Evolutionary conservation across 2,797 vertebrate species (phyloP).

Genomic region (Poeciliopsis turneri): DNA sequence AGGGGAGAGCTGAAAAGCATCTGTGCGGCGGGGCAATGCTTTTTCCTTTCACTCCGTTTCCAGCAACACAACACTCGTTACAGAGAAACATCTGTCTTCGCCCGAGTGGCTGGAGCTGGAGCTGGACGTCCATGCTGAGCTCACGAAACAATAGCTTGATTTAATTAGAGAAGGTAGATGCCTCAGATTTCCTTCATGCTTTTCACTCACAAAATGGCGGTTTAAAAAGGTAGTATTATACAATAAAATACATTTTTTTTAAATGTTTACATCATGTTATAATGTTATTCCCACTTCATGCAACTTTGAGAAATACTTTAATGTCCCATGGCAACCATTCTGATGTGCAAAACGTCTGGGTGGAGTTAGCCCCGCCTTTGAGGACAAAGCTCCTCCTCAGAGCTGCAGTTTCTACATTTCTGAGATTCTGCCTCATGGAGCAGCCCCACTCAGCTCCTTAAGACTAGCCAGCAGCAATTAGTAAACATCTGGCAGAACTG

Average conservation of each 20-base stretch:
- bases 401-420: no score
- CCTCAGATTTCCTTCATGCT: conserved; percentile 25
- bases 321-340: no score
- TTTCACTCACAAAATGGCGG: conserved; percentile 10
- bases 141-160: conserved; percentile 15
- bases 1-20: conserved; percentile 40
- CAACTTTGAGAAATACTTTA: no score
- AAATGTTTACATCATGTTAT: no score
- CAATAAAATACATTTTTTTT: not conserved
- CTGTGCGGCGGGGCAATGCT: conserved; percentile 16
- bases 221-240: conserved; percentile 15
- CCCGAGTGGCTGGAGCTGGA: conserved; percentile 35
- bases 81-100: conserved; percentile 35
- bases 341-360: no score
- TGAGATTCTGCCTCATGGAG: no score
- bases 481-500: no score
- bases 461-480: no score
- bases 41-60: conserved; percentile 33
- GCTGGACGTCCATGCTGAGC: conserved; percentile 56
- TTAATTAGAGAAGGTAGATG: conserved; percentile 25
- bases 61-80: conserved; percentile 47
- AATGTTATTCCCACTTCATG: no score
- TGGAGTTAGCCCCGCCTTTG: no score
- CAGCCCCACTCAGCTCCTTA: no score
- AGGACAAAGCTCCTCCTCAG: no score